These are phyloP conservation scores for Ophiodon elongatus DNA, from an alignment of 2,113 vertebrate species.

Conservation along the genomic window DNA sequence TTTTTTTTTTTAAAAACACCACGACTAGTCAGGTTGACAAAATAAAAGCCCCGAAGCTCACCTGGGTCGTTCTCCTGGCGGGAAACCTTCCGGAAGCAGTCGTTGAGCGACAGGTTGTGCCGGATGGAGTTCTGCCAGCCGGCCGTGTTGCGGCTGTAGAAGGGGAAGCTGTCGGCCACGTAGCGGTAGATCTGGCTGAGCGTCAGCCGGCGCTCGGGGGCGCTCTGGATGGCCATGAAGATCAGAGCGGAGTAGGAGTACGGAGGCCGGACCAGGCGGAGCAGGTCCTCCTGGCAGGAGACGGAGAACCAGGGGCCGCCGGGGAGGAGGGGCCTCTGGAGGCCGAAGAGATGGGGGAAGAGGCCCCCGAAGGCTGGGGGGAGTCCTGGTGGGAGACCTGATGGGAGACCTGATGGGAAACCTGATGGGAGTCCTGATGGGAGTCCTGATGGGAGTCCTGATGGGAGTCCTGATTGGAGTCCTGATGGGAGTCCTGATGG, in stretches of 20 bases:
- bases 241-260: constrained; percentile 98
- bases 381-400: not conserved
- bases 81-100: constrained; percentile 94
- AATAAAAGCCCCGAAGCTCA: constrained; percentile 57
- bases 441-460: not conserved
- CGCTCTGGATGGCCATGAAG: constrained; percentile 95
- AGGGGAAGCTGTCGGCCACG: constrained; percentile 94
- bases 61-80: constrained; percentile 92
- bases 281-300: constrained; percentile 88
- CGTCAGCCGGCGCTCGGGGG: constrained; percentile 90
- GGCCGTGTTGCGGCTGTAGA: constrained; percentile 94
- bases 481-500: too few relatives aligned
- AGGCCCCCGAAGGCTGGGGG: constrained; percentile 63
- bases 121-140: constrained; percentile 95
- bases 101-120: constrained; percentile 92
- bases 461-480: not conserved
- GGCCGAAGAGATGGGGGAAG: constrained; percentile 85
- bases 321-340: constrained; percentile 66
- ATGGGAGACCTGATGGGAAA: not conserved
- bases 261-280: constrained; percentile 92
- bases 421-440: not conserved
- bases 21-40: too few relatives aligned
- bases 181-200: constrained; percentile 98
- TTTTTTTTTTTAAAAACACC: too few relatives aligned
- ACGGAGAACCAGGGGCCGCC: constrained; percentile 86